Evolutionary conservation across 2,113 vertebrate species (phyloP).

Genomic region (Calidris pugnax): DNA sequence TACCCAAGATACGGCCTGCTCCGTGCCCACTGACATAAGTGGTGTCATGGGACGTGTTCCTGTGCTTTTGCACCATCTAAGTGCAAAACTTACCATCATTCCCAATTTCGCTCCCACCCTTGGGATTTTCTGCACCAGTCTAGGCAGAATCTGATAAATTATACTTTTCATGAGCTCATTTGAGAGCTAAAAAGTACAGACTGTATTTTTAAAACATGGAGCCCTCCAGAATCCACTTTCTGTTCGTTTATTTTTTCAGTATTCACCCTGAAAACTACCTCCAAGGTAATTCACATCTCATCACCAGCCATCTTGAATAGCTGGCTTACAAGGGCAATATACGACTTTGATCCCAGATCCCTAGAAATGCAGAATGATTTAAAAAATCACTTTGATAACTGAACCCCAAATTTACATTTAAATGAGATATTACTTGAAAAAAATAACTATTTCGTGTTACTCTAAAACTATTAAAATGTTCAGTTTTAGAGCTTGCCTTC

Average conservation of each 20-base stretch:
- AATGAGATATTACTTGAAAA: slow-evolving; percentile 54
- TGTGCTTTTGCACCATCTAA: not conserved
- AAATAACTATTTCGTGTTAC: not conserved
- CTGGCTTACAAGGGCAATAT: slow-evolving; percentile 31
- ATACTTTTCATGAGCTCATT: not conserved
- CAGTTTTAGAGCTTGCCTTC: slow-evolving; percentile 16
- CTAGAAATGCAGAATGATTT: slow-evolving; percentile 38
- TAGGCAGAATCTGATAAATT: not conserved
- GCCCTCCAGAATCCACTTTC: not conserved
- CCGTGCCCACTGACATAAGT: not conserved
- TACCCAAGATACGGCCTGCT: not conserved
- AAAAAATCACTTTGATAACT: slow-evolving; percentile 61
- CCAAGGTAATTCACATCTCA: not conserved
- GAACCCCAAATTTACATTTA: slow-evolving; percentile 71
- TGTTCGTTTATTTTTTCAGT: not conserved
- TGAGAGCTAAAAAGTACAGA: not conserved
- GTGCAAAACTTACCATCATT: not conserved
- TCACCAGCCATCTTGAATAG: not conserved
- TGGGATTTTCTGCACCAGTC: not conserved
- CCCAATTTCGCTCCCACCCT: not conserved
- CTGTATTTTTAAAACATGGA: not conserved
- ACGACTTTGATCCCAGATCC: slow-evolving; percentile 42
- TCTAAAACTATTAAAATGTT: slow-evolving; percentile 16
- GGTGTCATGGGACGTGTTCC: not conserved
- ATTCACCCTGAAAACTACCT: not conserved